These are phyloP conservation scores for Platanista minor DNA, from an alignment of 2,113 vertebrate species.

Conservation along the genomic window DNA sequence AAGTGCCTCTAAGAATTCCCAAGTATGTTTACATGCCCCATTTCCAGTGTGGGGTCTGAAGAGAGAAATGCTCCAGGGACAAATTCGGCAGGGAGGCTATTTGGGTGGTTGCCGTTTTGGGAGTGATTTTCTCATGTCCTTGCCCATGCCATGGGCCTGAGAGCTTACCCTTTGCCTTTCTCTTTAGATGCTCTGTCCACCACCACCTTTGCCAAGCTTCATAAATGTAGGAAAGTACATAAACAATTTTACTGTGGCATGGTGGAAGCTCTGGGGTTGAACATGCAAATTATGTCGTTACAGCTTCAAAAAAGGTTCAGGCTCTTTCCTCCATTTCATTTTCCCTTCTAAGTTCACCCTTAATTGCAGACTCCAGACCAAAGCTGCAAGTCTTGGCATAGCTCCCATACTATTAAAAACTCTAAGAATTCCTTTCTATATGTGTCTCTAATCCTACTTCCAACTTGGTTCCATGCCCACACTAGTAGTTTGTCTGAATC, in stretches of 20 bases:
- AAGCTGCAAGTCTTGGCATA: conserved; percentile 45
- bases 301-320: conserved; percentile 30
- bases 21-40: neutral
- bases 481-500: neutral
- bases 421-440: conserved; percentile 39
- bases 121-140: neutral
- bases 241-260: neutral
- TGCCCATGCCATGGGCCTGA: neutral
- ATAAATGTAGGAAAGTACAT: neutral
- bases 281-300: conserved; percentile 57
- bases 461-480: neutral
- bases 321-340: conserved; percentile 47
- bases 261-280: neutral
- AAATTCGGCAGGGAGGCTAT: neutral
- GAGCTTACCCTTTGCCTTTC: neutral
- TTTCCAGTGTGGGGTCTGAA: neutral
- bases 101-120: neutral
- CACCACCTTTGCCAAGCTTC: conserved; percentile 5
- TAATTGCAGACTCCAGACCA: conserved; percentile 52
- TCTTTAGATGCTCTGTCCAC: neutral
- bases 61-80: neutral
- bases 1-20: neutral
- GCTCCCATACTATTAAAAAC: conserved; percentile 20
- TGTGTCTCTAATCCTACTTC: neutral
- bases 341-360: conserved; percentile 45